Conservation (phyloP, 2,888 invertebrate genomes). For the Latheticus oryzae region DNA sequence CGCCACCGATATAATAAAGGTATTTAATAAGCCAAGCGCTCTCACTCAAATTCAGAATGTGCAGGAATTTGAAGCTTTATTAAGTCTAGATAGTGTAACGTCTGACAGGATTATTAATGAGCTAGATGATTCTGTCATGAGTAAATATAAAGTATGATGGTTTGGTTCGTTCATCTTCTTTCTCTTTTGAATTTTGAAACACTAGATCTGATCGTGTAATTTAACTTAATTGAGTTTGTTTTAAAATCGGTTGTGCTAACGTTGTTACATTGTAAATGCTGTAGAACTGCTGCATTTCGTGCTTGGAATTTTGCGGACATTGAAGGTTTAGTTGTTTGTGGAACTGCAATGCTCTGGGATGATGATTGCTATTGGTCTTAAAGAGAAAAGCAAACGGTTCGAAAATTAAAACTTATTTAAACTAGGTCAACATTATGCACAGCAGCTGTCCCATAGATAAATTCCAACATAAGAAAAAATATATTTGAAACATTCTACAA, state of each 20-base stretch:
- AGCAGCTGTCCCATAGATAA: too few species aligned
- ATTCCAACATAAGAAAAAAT: too few species aligned
- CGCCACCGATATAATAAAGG: slow-evolving; percentile 82
- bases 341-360: neutral
- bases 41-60: slow-evolving; percentile 11
- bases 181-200: slow-evolving; percentile 6
- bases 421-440: too few species aligned
- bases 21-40: slow-evolving; percentile 52
- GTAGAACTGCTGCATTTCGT: slow-evolving; percentile 12
- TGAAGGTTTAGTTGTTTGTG: slow-evolving; percentile 7
- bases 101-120: slow-evolving; percentile 31
- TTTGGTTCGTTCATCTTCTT: neutral
- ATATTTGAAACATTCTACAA: too few species aligned
- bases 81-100: slow-evolving; percentile 25
- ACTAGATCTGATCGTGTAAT: slow-evolving; percentile 20
- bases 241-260: slow-evolving; percentile 24
- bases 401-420: too few species aligned
- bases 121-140: slow-evolving; percentile 9
- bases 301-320: slow-evolving; percentile 10
- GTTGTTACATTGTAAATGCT: slow-evolving; percentile 14
- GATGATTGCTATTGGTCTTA: neutral
- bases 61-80: slow-evolving; percentile 10
- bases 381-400: too few species aligned
- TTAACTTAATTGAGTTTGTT: slow-evolving; percentile 34
- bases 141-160: slow-evolving; percentile 12